phyloP scores from a whole-genome alignment of 2,888 invertebrate genomes.

The Lamproptera curius region DNA sequence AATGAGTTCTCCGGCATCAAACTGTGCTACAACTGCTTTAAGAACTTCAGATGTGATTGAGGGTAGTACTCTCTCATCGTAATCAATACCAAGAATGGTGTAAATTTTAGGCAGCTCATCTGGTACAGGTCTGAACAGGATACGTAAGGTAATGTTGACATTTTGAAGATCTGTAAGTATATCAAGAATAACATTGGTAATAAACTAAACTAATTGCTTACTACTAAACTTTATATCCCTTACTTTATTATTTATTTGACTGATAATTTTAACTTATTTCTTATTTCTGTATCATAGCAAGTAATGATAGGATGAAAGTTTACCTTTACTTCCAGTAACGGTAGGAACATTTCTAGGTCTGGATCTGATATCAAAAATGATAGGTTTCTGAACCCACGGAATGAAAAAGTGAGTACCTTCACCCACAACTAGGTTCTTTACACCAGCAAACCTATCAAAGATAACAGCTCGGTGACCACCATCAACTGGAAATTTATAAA shows the following conservation, averaged over 20 bases:
- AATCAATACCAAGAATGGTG: conserved; percentile 97
- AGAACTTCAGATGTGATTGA: conserved; percentile 99
- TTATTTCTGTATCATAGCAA: too few relatives aligned
- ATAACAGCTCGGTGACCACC: conserved; percentile 99
- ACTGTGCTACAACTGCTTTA: conserved; percentile 99
- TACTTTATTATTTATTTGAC: too few relatives aligned
- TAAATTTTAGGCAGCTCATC: conserved; percentile 96
- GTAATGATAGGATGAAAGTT: too few relatives aligned
- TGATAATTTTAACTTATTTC: too few relatives aligned
- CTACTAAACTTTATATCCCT: too few relatives aligned
- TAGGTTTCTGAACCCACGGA: conserved; percentile 99
- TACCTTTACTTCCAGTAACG: conserved; percentile 97
- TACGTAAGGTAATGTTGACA: conserved; percentile 98
- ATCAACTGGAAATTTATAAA: conserved; percentile 85
- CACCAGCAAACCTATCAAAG: conserved; percentile 97
- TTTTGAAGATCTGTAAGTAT: conserved; percentile 93
- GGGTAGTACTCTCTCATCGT: conserved; percentile 98
- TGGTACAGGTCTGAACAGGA: conserved; percentile 97
- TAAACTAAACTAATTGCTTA: too few relatives aligned
- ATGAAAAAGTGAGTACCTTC: conserved; percentile 99
- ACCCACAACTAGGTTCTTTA: conserved; percentile 94
- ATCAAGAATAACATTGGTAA: too few relatives aligned
- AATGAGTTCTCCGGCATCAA: conserved; percentile 99
- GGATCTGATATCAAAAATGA: conserved; percentile 97
- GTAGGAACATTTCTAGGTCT: conserved; percentile 98